phyloP scores from a whole-genome alignment of 2,888 invertebrate genomes.

The Steromphala cineraria region DNA sequence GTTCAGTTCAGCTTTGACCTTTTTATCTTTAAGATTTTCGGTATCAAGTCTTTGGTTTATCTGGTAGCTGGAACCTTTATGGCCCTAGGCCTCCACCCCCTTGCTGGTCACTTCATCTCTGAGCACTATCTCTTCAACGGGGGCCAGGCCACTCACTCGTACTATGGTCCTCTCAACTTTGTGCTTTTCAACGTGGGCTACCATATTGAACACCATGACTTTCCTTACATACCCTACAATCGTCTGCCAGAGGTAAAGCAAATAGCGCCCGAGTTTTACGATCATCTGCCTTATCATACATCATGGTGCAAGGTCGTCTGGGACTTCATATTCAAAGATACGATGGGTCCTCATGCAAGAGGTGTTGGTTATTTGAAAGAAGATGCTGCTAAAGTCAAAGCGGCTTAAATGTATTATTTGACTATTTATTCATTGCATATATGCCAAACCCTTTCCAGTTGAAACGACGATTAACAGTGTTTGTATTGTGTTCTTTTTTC shows the following conservation, averaged over 20 bases:
- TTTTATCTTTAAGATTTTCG: slow-evolving; percentile 60
- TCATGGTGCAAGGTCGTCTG: slow-evolving; percentile 96
- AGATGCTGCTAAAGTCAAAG: slow-evolving; percentile 20
- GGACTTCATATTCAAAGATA: slow-evolving; percentile 95
- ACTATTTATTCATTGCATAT: too few relatives aligned
- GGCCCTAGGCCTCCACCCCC: slow-evolving; percentile 72
- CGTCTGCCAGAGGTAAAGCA: slow-evolving; percentile 72
- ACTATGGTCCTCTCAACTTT: slow-evolving; percentile 75
- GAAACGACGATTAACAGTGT: not conserved
- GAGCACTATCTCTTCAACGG: slow-evolving; percentile 73
- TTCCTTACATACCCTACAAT: slow-evolving; percentile 74
- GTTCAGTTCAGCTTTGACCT: slow-evolving; percentile 65
- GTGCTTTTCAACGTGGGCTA: slow-evolving; percentile 74
- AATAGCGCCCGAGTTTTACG: slow-evolving; percentile 92
- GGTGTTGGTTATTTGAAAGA: slow-evolving; percentile 74
- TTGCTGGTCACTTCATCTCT: slow-evolving; percentile 74
- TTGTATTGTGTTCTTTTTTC: not conserved
- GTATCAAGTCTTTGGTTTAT: slow-evolving; percentile 68
- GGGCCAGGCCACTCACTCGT: slow-evolving; percentile 73
- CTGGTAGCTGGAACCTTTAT: slow-evolving; percentile 68
- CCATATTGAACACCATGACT: slow-evolving; percentile 75
- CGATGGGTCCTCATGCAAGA: slow-evolving; percentile 96
- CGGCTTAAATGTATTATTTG: not conserved
- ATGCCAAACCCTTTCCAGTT: too few relatives aligned
- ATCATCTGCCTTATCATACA: slow-evolving; percentile 92